Evolutionary conservation across 1,140 invertebrate species (phyloP).

Genomic region (Zaprionus camerounensis): DNA sequence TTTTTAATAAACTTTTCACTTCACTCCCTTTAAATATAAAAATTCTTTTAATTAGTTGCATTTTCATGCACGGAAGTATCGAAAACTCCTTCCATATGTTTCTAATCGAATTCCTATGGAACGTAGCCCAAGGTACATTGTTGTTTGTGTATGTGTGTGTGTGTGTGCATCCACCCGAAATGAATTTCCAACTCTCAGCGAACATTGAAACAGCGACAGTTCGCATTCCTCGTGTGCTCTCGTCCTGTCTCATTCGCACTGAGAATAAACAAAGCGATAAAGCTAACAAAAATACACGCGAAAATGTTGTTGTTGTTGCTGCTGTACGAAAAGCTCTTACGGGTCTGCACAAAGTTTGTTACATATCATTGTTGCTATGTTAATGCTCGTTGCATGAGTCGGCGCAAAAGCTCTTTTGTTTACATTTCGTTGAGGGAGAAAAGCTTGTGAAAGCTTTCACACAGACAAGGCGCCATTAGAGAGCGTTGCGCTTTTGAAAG

Average conservation of each 20-base stretch:
- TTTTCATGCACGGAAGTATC: too few species aligned
- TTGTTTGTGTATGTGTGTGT: constrained; percentile 4
- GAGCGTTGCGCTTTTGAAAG: constrained; percentile 19
- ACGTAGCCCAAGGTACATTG: constrained; percentile 28
- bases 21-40: background rate
- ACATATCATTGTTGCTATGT: constrained; percentile 40
- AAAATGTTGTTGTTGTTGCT: constrained; percentile 35
- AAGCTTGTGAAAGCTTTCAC: constrained; percentile 38
- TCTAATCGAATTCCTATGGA: background rate
- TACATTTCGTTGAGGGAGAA: constrained; percentile 34
- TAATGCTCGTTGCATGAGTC: constrained; percentile 13
- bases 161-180: constrained; percentile 18
- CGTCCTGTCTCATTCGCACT: constrained; percentile 1
- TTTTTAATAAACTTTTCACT: background rate
- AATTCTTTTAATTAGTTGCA: background rate
- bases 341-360: constrained; percentile 35
- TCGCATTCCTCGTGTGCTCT: constrained; percentile 40
- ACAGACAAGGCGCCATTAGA: constrained; percentile 3
- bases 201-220: constrained; percentile 68
- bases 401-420: constrained; percentile 24
- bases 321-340: constrained; percentile 33
- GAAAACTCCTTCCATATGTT: constrained; percentile 4
- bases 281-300: constrained; percentile 59
- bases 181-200: constrained; percentile 58
- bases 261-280: constrained; percentile 62